These are phyloP conservation scores for Pseudocheirus occidentalis DNA, from an alignment of 2,797 vertebrate genomes.

Conservation along the genomic window DNA sequence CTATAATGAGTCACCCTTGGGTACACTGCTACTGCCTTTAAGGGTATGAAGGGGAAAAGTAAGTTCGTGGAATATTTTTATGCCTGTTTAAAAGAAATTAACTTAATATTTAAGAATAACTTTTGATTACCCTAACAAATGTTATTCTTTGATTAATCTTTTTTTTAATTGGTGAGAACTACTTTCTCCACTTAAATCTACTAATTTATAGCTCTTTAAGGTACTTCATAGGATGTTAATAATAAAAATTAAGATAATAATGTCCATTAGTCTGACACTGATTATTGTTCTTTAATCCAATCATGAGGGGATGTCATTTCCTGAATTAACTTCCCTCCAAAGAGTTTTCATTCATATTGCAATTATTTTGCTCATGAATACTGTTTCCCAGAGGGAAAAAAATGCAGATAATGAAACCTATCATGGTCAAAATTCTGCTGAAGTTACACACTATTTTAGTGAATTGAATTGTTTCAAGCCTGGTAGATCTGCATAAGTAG, in stretches of 20 bases:
- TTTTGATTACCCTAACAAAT: neutral
- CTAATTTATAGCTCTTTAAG: neutral
- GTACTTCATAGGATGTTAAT: neutral
- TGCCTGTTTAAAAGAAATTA: neutral
- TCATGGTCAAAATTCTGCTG: slow-evolving; percentile 20
- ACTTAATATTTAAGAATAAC: neutral
- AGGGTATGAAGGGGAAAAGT: neutral
- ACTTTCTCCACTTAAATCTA: neutral
- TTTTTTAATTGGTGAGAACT: neutral
- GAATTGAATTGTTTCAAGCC: slow-evolving; percentile 43
- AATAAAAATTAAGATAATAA: neutral
- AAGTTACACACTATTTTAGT: slow-evolving; percentile 28
- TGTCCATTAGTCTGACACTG: neutral
- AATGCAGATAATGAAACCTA: slow-evolving; percentile 44
- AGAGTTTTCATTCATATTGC: slow-evolving; percentile 20
- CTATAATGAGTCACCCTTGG: neutral
- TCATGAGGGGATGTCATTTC: neutral
- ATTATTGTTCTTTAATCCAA: neutral
- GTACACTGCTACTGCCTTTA: neutral
- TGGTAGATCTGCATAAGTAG: slow-evolving; percentile 40
- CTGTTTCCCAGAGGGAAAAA: slow-evolving; percentile 49
- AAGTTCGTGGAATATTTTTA: slow-evolving; percentile 2
- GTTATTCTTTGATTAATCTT: neutral
- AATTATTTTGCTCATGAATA: slow-evolving; percentile 44
- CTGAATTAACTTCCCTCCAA: neutral